phyloP scores from a whole-genome alignment of 2,797 vertebrate species.

The Geotria australis region DNA sequence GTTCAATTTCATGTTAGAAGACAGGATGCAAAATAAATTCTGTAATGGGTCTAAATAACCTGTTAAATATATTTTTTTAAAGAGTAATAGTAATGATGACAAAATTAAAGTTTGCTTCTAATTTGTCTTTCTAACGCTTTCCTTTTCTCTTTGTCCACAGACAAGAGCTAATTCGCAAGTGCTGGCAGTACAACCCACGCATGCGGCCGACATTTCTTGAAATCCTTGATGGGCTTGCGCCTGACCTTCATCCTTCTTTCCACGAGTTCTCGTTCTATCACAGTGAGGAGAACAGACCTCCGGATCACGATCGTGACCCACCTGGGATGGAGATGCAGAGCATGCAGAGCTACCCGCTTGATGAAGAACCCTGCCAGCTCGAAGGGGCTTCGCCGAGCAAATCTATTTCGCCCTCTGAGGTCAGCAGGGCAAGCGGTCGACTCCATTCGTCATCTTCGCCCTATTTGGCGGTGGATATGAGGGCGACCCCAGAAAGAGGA shows the following conservation, averaged over 20 bases:
- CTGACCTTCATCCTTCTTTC: conserved; percentile 59
- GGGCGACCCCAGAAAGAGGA: no score
- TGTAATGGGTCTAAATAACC: no score
- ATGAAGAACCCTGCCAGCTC: conserved; percentile 36
- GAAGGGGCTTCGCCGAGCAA: no score
- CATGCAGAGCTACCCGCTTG: conserved; percentile 92
- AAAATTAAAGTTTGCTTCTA: no score
- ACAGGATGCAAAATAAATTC: no score
- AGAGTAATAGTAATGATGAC: no score
- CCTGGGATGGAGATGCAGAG: conserved; percentile 82
- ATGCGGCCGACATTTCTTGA: conserved; percentile 77
- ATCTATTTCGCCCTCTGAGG: not conserved
- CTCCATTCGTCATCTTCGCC: not conserved
- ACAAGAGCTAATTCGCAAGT: conserved; percentile 76
- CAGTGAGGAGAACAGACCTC: conserved; percentile 85
- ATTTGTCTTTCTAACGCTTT: no score
- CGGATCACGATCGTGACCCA: conserved; percentile 38
- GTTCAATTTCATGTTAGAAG: no score
- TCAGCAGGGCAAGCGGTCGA: not conserved
- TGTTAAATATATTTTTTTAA: no score
- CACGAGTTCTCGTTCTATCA: conserved; percentile 82
- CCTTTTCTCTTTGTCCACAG: conserved; percentile 8
- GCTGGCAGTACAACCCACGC: conserved; percentile 94
- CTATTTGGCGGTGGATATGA: no score
- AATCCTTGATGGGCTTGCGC: conserved; percentile 72